Base-by-base conservation (phyloP, 2,113 vertebrate genomes). In the Apus apus region DNA sequence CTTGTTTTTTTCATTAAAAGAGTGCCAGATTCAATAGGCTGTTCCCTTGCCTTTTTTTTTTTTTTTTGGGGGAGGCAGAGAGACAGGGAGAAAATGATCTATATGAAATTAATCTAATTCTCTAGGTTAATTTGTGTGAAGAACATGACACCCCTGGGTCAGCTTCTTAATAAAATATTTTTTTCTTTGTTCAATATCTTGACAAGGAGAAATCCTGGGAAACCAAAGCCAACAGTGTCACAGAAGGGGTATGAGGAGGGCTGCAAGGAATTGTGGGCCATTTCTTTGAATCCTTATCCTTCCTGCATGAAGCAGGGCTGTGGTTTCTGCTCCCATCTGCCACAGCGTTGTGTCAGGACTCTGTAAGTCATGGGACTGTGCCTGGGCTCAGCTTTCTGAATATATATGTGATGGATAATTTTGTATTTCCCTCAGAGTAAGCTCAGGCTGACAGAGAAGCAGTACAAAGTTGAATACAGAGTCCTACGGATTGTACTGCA, bases 51-150 rank as follows among this genome's bases (percentile, higher is more conserved):
- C 13, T 74, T 86, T 84, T 82, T 71, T 11, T 43, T 74, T 86
- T 84, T 82, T 71, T 11, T 8, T 38, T 38, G 38, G 38, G 57
- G 75, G 71, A 89, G 62, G 38, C 85, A 89, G 70, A 54, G 61
- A 53, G 38, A 74, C 18, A 46, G 56, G 57, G 61, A 65, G 70
- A 61, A 76, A 54, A 67, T 23, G 5, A 61, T 93, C 82, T 85
- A 1, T 73, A 46, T 65, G 43, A 72, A 76, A 68, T 53, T 11
- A 25, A 54, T 91, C 51, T 84, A 83, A 60, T 76, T 72, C 78
- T 76, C 85, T 73, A 58, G 64, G 91, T 96, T 96, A 95, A 94
- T 91, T 85, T 95, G 93, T 73, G 75, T 58, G 82, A 87, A 80
- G 91, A 96, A 87, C 89, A 90, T 1, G 43, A 94, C 78, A 85